Base-by-base conservation (phyloP, 2,113 vertebrate species). In the Peromyscus polionotus region DNA sequence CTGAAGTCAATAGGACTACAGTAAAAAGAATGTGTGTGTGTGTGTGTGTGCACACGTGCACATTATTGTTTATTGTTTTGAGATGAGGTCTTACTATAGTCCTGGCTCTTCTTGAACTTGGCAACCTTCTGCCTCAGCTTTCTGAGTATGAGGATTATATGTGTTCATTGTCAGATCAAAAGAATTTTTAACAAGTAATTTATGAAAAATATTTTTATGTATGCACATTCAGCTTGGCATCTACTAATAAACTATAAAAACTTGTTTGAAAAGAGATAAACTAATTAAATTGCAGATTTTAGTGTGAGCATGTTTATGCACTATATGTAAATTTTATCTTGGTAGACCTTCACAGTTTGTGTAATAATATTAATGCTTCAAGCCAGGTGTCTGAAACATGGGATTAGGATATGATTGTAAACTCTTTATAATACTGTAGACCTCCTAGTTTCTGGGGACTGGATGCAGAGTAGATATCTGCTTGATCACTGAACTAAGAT, bases 211-310 rank as follows among this genome's bases (percentile, higher is more conserved):
- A 1, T 61, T 91, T 20, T 57, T 22, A 93, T 36, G 75, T 45
- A 72, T n/a, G 19, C 31, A 1, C 13, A 6, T 26, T 76, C 9
- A 90, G 33, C 70, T 86, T 88, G 90, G 13, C 3, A 67, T 93
- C 31, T 48, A 26, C 36, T 90, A 77, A 7, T 86, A 54, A 95
- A 28, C 20, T 67, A 9, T n/a, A 61, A 63, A 92, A 89, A 92
- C 20, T 81, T 92, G 61, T 67, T 88, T 96, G 39, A 48, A 96
- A 94, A 36, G 65, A 24, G 16, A 73, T n/a, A 87, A 11, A 36
- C 70, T 86, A 86, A 94, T 39, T 75, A 86, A 13, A 65, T 80
- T 73, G n/a, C 1, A 90, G 51, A n/a, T 92, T 93, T 86, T 81
- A 70, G 7, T 59, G 20, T 93, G 16, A 28, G 13, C 22, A 68